Percentiles rank a stretch among this genome's conserved stretches.
Evolutionary conservation across 2,797 vertebrate genomes (phyloP).

Genomic region (Coreius guichenoti): DNA sequence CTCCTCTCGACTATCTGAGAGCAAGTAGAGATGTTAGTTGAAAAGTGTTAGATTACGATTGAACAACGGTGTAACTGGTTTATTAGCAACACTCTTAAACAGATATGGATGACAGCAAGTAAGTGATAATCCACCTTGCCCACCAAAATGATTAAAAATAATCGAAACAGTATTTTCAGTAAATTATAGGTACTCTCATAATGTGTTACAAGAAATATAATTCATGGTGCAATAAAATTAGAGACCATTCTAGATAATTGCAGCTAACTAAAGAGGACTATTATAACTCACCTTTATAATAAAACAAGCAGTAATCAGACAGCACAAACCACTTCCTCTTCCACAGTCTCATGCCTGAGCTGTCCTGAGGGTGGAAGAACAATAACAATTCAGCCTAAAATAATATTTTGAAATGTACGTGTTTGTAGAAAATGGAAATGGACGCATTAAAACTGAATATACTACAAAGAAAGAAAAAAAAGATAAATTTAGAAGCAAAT

Average conservation of each 20-base stretch:
- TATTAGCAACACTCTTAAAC: not conserved
- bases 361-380: constrained; percentile 84
- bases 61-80: not conserved
- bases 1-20: constrained; percentile 96
- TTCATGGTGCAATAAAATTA: not conserved
- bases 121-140: not conserved
- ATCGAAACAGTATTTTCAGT: constrained; percentile 5
- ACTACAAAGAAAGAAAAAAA: not conserved
- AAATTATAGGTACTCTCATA: not conserved
- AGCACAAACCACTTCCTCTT: constrained; percentile 99
- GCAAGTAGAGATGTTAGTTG: not conserved
- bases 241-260: constrained; percentile 13
- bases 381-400: constrained; percentile 46
- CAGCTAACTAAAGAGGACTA: not conserved
- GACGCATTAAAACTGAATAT: not conserved
- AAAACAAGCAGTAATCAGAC: constrained; percentile 97
- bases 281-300: constrained; percentile 94
- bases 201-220: not conserved
- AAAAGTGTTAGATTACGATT: not conserved
- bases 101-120: not conserved
- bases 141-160: not conserved
- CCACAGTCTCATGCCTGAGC: constrained; percentile 98
- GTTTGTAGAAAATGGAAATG: not conserved
- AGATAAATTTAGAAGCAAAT: not conserved
- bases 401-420: constrained; percentile 19